Percentiles rank a stretch among this genome's conserved stretches.
phyloP scores from a whole-genome alignment of 1,140 invertebrate genomes.

The Dinothrombium tinctorium region DNA sequence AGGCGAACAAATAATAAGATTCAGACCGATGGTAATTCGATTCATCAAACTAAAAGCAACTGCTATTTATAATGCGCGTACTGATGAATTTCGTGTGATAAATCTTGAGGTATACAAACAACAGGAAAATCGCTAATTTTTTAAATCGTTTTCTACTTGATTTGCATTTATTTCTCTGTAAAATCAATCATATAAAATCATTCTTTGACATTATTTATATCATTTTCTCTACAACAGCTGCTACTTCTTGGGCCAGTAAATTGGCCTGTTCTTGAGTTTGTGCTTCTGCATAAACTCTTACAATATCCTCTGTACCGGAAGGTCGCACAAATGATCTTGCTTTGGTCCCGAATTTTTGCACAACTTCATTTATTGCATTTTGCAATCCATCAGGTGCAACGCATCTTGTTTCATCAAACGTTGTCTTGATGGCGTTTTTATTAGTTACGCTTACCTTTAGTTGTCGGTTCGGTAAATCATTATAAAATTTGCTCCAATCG shows the following conservation, averaged over 20 bases:
- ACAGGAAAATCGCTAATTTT: too few relatives aligned
- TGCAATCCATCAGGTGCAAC: conserved; percentile 57
- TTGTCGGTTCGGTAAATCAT: conserved; percentile 63
- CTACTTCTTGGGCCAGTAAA: conserved; percentile 43
- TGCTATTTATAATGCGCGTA: too few relatives aligned
- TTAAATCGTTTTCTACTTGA: too few relatives aligned
- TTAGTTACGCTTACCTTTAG: conserved; percentile 69
- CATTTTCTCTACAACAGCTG: conserved; percentile 2
- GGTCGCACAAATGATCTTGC: conserved; percentile 31
- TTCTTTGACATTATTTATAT: too few relatives aligned
- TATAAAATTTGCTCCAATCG: conserved; percentile 56
- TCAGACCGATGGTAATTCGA: too few relatives aligned
- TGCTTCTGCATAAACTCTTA: conserved; percentile 87
- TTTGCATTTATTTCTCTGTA: too few relatives aligned
- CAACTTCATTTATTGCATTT: conserved; percentile 43
- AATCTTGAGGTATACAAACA: too few relatives aligned
- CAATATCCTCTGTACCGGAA: conserved; percentile 90
- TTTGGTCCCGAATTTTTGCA: conserved; percentile 27
- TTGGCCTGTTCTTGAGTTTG: conserved; percentile 42
- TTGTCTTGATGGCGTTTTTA: conserved; percentile 52
- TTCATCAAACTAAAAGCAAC: too few relatives aligned
- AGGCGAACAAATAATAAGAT: too few relatives aligned
- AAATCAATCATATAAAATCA: too few relatives aligned
- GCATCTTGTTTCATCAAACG: conserved; percentile 57
- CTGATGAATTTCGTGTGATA: too few relatives aligned